Percentiles rank a stretch among this genome's conserved stretches.
Evolutionary conservation across 1,140 invertebrate species (phyloP).

Genomic region (Acromyrmex charruanus): DNA sequence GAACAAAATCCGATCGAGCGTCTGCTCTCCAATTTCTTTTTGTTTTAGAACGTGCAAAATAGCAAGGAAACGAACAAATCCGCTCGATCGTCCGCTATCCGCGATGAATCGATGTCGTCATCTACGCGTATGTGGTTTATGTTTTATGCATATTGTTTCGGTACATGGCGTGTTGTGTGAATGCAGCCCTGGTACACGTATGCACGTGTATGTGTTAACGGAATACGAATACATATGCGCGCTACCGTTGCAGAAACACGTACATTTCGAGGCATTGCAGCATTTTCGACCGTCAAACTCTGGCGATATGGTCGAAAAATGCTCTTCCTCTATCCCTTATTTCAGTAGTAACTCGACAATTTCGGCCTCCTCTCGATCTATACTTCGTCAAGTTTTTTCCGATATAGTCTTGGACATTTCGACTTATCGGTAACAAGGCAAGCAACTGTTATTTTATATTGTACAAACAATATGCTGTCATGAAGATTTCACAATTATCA

Average conservation of each 20-base stretch:
- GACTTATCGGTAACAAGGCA: not conserved
- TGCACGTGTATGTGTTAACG: constrained; percentile 48
- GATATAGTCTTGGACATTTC: not conserved
- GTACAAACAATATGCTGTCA: not conserved
- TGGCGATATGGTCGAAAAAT: constrained; percentile 3
- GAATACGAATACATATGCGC: constrained; percentile 16
- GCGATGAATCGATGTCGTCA: constrained; percentile 55
- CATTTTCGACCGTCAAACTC: constrained; percentile 24
- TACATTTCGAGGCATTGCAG: constrained; percentile 12
- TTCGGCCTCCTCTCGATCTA: not conserved
- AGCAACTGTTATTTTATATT: not conserved
- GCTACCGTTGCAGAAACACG: not conserved
- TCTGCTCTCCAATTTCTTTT: not conserved
- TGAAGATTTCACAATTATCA: not conserved
- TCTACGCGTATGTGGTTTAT: constrained; percentile 15
- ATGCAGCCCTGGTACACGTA: not conserved
- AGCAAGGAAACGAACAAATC: no score
- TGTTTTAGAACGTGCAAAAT: no score
- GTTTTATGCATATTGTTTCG: constrained; percentile 64
- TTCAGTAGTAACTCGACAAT: constrained; percentile 3
- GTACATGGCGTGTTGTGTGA: constrained; percentile 30
- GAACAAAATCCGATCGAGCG: constrained; percentile 48
- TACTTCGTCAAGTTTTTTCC: not conserved
- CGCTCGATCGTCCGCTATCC: not conserved
- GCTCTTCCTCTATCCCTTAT: constrained; percentile 12